These are phyloP conservation scores for Chymomyza amoena DNA, from an alignment of 2,888 invertebrate genomes.

Conservation along the genomic window DNA sequence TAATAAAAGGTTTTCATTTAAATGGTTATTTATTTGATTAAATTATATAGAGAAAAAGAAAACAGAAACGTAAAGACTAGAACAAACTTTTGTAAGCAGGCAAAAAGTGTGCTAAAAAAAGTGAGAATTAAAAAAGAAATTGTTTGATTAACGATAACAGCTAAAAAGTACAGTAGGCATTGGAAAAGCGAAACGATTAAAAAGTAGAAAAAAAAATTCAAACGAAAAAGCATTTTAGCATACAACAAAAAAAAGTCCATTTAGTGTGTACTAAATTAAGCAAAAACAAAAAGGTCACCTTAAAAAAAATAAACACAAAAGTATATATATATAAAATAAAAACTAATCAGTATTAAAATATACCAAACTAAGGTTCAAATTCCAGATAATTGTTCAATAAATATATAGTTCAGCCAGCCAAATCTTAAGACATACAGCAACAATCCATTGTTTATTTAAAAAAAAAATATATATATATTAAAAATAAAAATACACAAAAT, in stretches of 20 bases:
- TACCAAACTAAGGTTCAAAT: not conserved
- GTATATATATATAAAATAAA: constrained; percentile 3
- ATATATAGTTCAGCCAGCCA: not conserved
- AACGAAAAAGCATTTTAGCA: constrained; percentile 14
- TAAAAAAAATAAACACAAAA: constrained; percentile 1
- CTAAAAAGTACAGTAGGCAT: not conserved
- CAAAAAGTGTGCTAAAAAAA: constrained; percentile 44
- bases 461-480: not conserved
- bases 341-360: not conserved
- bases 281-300: not conserved
- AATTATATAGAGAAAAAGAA: constrained; percentile 45
- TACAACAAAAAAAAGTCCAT: constrained; percentile 48
- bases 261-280: constrained; percentile 43
- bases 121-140: not conserved
- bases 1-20: constrained; percentile 67
- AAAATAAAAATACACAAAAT: not conserved
- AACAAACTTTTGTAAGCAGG: constrained; percentile 65
- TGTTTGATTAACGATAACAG: constrained; percentile 1
- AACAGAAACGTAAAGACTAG: constrained; percentile 71
- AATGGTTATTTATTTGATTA: constrained; percentile 71
- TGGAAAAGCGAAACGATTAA: constrained; percentile 23
- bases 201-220: constrained; percentile 20
- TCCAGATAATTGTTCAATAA: not conserved
- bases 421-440: not conserved
- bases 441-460: not conserved